These are phyloP conservation scores for Syrmaticus mikado DNA, from an alignment of 2,113 vertebrate species.

Conservation along the genomic window DNA sequence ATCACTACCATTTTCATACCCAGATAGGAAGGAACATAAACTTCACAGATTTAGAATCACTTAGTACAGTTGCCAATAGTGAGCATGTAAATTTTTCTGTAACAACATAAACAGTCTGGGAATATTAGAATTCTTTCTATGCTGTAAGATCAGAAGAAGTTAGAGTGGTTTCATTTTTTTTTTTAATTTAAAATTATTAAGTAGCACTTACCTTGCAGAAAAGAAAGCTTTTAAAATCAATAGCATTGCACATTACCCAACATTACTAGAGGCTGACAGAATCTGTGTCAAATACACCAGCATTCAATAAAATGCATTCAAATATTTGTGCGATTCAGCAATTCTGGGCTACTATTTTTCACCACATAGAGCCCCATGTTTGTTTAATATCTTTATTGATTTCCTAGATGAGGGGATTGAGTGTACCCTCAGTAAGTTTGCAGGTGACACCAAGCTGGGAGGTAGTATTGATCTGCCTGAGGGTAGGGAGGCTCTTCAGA, in stretches of 20 bases:
- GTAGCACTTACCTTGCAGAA: neutral
- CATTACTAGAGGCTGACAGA: neutral
- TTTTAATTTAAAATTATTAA: neutral
- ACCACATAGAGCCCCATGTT: neutral
- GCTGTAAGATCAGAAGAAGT: neutral
- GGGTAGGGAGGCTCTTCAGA: too few relatives aligned
- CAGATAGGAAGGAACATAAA: neutral
- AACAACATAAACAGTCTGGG: neutral
- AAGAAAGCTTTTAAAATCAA: neutral
- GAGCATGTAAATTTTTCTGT: neutral
- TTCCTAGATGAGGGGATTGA: too few relatives aligned
- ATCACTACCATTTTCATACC: neutral
- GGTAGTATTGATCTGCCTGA: too few relatives aligned
- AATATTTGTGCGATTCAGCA: neutral
- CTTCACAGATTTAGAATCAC: neutral
- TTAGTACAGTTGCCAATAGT: neutral
- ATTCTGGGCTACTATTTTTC: neutral
- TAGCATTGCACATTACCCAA: neutral
- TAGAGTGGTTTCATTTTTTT: neutral
- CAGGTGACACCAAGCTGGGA: too few relatives aligned
- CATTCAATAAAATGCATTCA: neutral
- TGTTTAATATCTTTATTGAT: too few relatives aligned
- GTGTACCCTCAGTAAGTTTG: too few relatives aligned
- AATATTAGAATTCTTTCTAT: neutral
- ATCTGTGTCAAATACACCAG: neutral